Base-by-base conservation (phyloP, 1,140 invertebrate species). In the Caenorhabditis remanei region DNA sequence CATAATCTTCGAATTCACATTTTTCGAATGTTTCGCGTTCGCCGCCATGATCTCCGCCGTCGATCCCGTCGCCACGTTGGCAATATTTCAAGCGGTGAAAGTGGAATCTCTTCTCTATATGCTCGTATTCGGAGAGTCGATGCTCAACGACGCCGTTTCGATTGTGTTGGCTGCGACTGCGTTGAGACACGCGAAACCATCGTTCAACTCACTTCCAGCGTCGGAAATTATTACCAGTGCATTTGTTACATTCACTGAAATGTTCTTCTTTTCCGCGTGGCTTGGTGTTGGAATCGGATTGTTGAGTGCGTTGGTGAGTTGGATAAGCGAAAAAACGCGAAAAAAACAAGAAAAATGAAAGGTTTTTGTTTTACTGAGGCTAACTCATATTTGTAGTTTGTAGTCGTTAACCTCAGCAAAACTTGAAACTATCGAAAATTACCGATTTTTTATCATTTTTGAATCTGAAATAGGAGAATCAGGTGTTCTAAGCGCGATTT, bases 71-170 rank as follows among this genome's bases (percentile, higher is more conserved):
- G 92, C 90, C 16, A 98, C 97, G 0, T 95, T 99, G 58, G 98
- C 98, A 4, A 99, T 99, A 90, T 99, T 99, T 92, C 96, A 99
- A 94, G 97, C 97, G 13, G 24, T 92, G 6, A 96, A 96, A 93
- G 98, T 99, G 14, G 98, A 99, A 94, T 97, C 98, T 19, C 99
- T 98, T 94, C 94, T 99, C n/a, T 99, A 99, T 94, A 98, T 98
- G 75, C 94, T 99, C 83, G 97, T 99, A 58, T 99, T 99, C 94
- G 98, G 98, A 86, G 98, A 99, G 94, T 98, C 96, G 94, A 98
- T 99, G 24, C 94, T 99, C 8, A 99, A 99, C 93, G 98, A 99
- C 95, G 97, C 97, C 87, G 97, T 99, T 67, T 97, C 97, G 97
- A 95, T 90, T 82, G 90, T 91, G 14, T 67, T 91, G 40, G 89